Evolutionary conservation across 53 echinoderm and acorn worm species (phyloP).

Genomic region (Paracentrotus lividus): DNA sequence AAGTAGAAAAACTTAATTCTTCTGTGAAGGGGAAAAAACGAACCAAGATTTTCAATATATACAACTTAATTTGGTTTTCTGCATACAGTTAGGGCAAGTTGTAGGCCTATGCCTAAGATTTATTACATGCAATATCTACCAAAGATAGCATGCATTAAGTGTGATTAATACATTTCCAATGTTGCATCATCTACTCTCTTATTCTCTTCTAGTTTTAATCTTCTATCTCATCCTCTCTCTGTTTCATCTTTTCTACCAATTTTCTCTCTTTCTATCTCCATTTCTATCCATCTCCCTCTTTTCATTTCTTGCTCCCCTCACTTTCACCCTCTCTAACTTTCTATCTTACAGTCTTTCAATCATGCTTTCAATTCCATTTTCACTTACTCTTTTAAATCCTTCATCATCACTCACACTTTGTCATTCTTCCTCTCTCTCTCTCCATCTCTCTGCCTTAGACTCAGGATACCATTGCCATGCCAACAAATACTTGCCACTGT

Average conservation of each 20-base stretch:
- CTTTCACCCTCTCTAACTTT: not conserved
- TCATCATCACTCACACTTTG: not conserved
- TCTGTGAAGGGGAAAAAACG: no score
- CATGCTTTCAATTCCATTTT: not conserved
- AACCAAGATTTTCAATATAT: no score
- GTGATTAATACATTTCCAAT: not conserved
- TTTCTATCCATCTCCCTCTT: not conserved
- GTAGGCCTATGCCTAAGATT: no score
- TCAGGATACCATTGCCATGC: constrained; percentile 13
- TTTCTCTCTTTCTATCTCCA: not conserved
- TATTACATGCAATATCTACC: not conserved
- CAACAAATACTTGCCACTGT: constrained; percentile 4
- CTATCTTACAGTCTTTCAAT: not conserved
- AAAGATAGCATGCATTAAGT: not conserved
- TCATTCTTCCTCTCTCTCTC: not conserved
- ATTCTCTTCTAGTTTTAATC: not conserved
- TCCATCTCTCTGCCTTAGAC: not conserved
- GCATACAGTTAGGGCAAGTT: no score
- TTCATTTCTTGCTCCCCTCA: no score
- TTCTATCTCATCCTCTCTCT: not conserved
- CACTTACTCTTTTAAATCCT: not conserved
- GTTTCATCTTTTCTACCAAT: not conserved
- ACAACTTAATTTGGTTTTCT: no score
- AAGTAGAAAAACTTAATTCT: no score
- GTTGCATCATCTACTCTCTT: not conserved